phyloP scores from a whole-genome alignment of 2,797 vertebrate genomes.

The Phrynocephalus guinanensis region DNA sequence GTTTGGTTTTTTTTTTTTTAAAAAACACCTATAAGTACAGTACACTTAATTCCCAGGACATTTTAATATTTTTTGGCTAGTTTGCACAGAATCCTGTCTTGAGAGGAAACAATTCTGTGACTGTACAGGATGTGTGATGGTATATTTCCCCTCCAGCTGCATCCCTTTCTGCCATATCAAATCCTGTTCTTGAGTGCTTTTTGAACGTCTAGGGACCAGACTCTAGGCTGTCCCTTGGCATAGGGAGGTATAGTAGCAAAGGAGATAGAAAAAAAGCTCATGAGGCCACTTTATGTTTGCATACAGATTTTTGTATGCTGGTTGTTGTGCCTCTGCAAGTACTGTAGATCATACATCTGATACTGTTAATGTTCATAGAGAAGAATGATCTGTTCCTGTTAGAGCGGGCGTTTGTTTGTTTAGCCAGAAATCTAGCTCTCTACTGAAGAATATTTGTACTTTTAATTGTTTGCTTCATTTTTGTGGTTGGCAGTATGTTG shows the following conservation, averaged over 20 bases:
- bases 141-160: constrained; percentile 4
- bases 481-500: neutral
- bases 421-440: neutral
- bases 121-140: neutral
- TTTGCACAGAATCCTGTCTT: neutral
- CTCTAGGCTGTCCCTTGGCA: neutral
- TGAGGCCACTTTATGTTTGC: neutral
- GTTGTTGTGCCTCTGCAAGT: neutral
- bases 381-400: constrained; percentile 4
- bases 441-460: neutral
- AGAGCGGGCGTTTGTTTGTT: neutral
- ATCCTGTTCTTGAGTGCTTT: neutral
- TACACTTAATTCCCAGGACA: neutral
- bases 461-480: neutral
- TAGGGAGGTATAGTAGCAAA: neutral
- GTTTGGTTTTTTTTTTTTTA: too few relatives aligned
- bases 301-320: neutral
- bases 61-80: neutral
- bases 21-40: neutral
- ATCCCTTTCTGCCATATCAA: neutral
- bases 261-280: neutral
- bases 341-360: neutral
- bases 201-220: neutral
- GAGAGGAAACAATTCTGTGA: neutral
- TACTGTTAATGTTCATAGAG: neutral